Evolutionary conservation across 2,113 vertebrate species (phyloP).

Genomic region (Catharus bicknelli): DNA sequence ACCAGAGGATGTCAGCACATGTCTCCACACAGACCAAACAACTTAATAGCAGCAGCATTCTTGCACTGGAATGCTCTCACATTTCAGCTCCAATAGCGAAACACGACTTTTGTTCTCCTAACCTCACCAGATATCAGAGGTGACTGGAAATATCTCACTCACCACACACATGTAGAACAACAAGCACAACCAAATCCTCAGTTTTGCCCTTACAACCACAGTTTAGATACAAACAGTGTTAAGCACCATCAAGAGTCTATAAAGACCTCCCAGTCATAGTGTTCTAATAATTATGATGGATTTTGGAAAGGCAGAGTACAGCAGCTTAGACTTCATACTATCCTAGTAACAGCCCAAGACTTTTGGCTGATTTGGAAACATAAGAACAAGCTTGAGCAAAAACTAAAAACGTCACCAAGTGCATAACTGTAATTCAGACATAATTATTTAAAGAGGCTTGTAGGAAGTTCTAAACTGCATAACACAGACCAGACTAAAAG

Average conservation of each 20-base stretch:
- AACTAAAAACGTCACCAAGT: not conserved
- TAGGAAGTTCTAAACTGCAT: not conserved
- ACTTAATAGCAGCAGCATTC: not conserved
- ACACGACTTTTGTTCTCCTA: not conserved
- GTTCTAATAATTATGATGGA: not conserved
- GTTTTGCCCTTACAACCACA: not conserved
- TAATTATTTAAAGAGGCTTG: not conserved
- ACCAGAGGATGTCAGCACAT: not conserved
- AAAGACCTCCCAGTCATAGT: not conserved
- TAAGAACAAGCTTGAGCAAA: not conserved
- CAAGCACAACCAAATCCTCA: not conserved
- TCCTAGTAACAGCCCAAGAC: not conserved
- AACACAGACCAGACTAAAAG: not conserved
- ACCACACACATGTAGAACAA: accelerated
- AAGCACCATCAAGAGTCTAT: not conserved
- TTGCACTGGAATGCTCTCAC: not conserved
- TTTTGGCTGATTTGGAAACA: not conserved
- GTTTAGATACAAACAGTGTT: not conserved
- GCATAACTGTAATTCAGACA: not conserved
- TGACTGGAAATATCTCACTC: not conserved
- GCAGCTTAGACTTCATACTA: not conserved
- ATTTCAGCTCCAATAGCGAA: not conserved
- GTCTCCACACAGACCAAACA: not conserved
- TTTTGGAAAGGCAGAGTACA: not conserved
- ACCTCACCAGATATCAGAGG: not conserved